Base-by-base conservation (phyloP, 2,113 vertebrate species). In the Tapirus terrestris region DNA sequence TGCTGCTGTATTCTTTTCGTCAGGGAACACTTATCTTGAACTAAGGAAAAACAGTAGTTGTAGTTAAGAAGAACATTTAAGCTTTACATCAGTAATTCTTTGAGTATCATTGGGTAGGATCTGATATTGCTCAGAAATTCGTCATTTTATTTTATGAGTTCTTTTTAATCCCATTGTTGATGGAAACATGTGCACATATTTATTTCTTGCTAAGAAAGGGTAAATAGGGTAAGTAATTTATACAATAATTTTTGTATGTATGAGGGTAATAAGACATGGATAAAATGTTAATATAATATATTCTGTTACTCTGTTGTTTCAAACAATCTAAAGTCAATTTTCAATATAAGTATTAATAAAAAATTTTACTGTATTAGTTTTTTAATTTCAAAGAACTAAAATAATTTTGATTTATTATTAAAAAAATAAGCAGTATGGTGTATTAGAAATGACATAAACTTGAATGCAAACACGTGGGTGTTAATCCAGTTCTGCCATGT, bases 311-410 rank as follows among this genome's bases (percentile, higher is more conserved):
- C 14, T 81, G 10, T 61, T 43, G 3, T 80, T 94, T 84, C 7
- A 89, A 67, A 23, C 5, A 10, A 79, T 58, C 16, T 89, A 93
- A 96, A 79, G 39, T 13, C 76, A 8, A 91, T 93, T 87, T 80
- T 82, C 5, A 76, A 68, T 29, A 85, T 61, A 18, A 21, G 0
- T 6, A 63, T 68, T 72, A 76, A 58, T 39, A 82, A 70, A 51
- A 11, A 12, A 73, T 21, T 81, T 86, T 25, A 53, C 68, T 53
- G 48, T 18, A 63, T 29, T 82, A 65, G 4, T 14, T 36, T 89
- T 89, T 94, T 39, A 80, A 79, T 83, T 89, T 85, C 6, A 84
- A 94, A 95, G 16, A 60, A 13, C 13, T 79, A 76, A n/a, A 79
- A 23, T 75, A 25, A 58, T 73, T 75, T 33, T 36, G 43, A 70